A percentile compares a stretch with the other conserved stretches of the same genome.
Conservation (phyloP, 2,888 invertebrate genomes). For the Xestia sexstrigata region DNA sequence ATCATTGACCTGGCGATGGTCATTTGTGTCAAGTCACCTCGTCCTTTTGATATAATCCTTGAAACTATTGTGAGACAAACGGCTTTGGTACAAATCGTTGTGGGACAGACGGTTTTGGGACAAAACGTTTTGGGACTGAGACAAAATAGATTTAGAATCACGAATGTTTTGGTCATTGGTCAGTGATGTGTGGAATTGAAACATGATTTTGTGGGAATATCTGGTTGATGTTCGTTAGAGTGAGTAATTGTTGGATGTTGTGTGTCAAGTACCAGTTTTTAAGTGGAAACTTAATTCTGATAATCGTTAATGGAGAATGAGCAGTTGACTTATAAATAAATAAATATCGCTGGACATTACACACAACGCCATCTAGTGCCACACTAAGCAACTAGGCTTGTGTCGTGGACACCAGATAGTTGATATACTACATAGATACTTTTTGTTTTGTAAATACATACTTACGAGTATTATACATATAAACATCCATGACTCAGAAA, state of each 20-base stretch:
- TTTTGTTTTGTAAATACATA: too few species aligned
- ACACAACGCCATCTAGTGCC: too few species aligned
- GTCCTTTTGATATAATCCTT: slow-evolving; percentile 73
- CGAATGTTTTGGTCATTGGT: slow-evolving; percentile 57
- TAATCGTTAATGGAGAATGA: not conserved
- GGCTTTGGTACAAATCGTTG: slow-evolving; percentile 69
- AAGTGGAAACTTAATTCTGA: not conserved
- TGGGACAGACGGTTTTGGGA: slow-evolving; percentile 71
- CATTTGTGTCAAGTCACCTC: slow-evolving; percentile 78
- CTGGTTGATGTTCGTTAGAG: slow-evolving; percentile 52
- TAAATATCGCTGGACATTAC: too few species aligned
- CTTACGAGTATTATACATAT: too few species aligned
- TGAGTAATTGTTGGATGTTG: slow-evolving; percentile 49
- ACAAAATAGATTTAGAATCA: slow-evolving; percentile 39
- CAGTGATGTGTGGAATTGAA: slow-evolving; percentile 68
- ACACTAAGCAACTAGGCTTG: too few species aligned
- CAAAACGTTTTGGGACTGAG: slow-evolving; percentile 49
- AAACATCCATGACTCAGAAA: too few species aligned
- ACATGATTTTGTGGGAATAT: slow-evolving; percentile 78
- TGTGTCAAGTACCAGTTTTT: slow-evolving; percentile 39
- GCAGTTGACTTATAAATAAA: too few species aligned
- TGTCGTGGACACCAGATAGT: too few species aligned
- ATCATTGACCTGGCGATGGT: slow-evolving; percentile 74
- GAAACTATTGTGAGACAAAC: slow-evolving; percentile 70
- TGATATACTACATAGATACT: too few species aligned